Evolutionary conservation across 2,888 invertebrate genomes (phyloP).

Genomic region (Halictus quadricinctus): DNA sequence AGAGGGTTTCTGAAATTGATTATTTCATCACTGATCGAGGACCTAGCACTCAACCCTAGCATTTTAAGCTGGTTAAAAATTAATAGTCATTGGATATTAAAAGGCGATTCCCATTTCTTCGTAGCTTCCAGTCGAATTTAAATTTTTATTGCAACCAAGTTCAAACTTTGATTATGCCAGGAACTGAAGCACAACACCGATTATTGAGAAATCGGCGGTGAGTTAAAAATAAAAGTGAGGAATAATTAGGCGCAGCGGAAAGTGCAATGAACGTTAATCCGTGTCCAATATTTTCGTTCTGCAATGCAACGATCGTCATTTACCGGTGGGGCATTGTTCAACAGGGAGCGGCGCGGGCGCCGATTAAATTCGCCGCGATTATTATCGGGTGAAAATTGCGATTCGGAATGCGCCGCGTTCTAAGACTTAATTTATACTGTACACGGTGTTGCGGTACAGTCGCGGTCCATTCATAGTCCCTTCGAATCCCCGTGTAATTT

Average conservation of each 20-base stretch:
- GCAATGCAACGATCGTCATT: neutral
- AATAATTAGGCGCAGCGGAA: no score
- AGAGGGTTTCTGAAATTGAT: neutral
- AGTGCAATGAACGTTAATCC: neutral
- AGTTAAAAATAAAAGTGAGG: no score
- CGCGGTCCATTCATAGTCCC: constrained; percentile 36
- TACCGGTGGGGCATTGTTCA: neutral
- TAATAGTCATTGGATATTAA: no score
- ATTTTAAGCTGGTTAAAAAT: no score
- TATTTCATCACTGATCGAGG: no score
- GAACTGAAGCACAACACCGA: no score
- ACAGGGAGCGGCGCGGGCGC: neutral
- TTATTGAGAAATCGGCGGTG: no score
- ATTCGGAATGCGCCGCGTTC: constrained; percentile 28
- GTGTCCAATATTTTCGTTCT: neutral
- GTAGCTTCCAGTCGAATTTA: no score
- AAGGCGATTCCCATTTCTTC: no score
- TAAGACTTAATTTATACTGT: constrained; percentile 39
- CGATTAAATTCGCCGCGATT: neutral
- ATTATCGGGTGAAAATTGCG: constrained; percentile 27
- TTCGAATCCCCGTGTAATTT: constrained; percentile 48
- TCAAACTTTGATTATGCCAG: no score
- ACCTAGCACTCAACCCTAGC: no score
- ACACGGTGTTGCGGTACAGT: constrained; percentile 29
- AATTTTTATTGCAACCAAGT: no score